phyloP scores from a whole-genome alignment of 2,797 vertebrate genomes.

The Tadarida brasiliensis region DNA sequence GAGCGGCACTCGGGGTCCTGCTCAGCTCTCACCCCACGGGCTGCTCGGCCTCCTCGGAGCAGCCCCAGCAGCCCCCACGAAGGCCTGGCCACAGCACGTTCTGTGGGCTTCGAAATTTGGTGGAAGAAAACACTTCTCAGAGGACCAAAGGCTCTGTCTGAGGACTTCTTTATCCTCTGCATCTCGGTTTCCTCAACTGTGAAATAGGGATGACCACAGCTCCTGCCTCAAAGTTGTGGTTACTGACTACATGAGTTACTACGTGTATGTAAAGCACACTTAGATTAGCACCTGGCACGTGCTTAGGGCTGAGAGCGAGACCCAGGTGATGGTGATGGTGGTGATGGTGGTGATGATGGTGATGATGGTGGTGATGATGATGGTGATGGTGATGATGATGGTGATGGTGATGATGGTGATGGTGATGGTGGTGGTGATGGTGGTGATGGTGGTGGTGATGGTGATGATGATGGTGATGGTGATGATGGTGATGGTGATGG shows the following conservation, averaged over 20 bases:
- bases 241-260: rapidly evolving
- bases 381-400: rapidly evolving
- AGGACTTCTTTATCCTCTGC: background rate
- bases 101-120: background rate
- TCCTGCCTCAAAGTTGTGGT: background rate
- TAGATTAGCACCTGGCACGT: rapidly evolving
- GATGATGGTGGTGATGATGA: rapidly evolving
- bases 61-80: rapidly evolving
- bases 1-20: background rate
- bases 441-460: rapidly evolving
- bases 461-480: rapidly evolving
- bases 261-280: rapidly evolving
- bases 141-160: too few species aligned
- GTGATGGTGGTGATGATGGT: rapidly evolving
- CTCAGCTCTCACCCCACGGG: background rate
- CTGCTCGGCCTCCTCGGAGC: background rate
- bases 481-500: rapidly evolving
- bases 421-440: rapidly evolving
- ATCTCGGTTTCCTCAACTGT: background rate
- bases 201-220: rapidly evolving
- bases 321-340: rapidly evolving
- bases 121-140: background rate
- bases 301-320: background rate
- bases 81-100: background rate
- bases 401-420: rapidly evolving